Base-by-base conservation (phyloP, 2,113 vertebrate genomes). In the Pteronura brasiliensis region DNA sequence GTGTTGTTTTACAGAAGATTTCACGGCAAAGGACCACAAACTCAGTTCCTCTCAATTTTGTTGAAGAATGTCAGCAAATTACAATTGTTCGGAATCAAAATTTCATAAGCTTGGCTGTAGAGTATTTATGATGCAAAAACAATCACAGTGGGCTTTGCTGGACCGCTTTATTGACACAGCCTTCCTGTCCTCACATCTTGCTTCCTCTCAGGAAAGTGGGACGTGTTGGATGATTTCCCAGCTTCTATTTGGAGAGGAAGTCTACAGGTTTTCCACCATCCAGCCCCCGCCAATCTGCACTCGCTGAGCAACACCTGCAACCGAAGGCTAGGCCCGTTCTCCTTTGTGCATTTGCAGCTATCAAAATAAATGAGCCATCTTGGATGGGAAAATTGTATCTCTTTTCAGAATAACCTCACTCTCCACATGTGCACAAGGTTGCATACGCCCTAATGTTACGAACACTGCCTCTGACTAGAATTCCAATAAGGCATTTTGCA, bases 161-260 rank as follows among this genome's bases (percentile, higher is more conserved):
- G 42, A 88, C 27, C 0, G 80, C 97, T 98, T 97, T 98, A 97
- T 98, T 98, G 98, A 98, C 98, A 98, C 97, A 98, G 97, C 67
- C 91, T 99, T 99, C 98, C 98, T 98, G 98, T 98, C 98, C 97
- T 98, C 98, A 52, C 98, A 98, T 98, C 97, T 98, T 93, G 95
- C 98, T 99, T 99, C 99, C 98, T 98, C 95, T 98, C 96, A 98
- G 98, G 98, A 99, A 99, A 99, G 98, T 98, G 95, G 98, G 98
- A 98, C 88, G 11, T 98, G 94, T 97, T 98, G 98, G 98, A 98
- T 97, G 90, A 98, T 98, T 98, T 99, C 98, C 98, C 98, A 98
- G 98, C 98, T 98, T 98, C 98, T 98, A 76, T 97, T 98, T 96
- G 97, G 97, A 98, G 87, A 98, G 98, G 98, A 99, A 98, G 96